Evolutionary conservation across 1,140 invertebrate species (phyloP), one percentile per base, ranked within the genome.

Genomic region (Linepithema humile): DNA sequence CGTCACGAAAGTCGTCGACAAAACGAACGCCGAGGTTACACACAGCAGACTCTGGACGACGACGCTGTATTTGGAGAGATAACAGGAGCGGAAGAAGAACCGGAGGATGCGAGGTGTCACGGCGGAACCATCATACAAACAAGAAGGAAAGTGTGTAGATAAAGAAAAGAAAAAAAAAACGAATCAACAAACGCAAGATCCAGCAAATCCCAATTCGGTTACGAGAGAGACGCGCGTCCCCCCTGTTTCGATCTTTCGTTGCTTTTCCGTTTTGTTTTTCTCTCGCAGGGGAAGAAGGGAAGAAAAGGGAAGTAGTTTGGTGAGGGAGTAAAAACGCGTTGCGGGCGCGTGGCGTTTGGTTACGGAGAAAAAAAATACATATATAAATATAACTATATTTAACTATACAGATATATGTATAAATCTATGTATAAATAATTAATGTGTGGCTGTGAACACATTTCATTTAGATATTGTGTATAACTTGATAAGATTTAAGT

Each of bases 391-490:
- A 85, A 75, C 80, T 80, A 87, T 78, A 83, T 85, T 50, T 77
- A 85, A 64, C 57, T 86, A 85, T 86, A 85, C 72, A 84, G 62
- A 84, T 89, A 89, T 85, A 85, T 78, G 43, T 67, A 86, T 89
- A 90, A 90, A 91, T 91, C 85, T 91, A 90, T 86, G 88, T 88
- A 88, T 91, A 89, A 85, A 91, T 92, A 92, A 78, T 92, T 93
- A 92, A 94, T 93, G 92, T 93, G 93, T 94, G 93, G 93, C 93
- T 94, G 93, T 94, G 93, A 94, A 92, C 91, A 92, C 93, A 93
- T 92, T 94, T 94, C 91, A 89, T 93, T 92, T 93, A 93, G 90
- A 86, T 92, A 91, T 86, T 91, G 87, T 84, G 85, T 88, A 62
- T 88, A 89, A 90, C 83, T 83, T 84, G 88, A 84, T 88, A 90